Evolutionary conservation across 2,888 invertebrate species (phyloP).

Genomic region (Hymenopus coronatus): DNA sequence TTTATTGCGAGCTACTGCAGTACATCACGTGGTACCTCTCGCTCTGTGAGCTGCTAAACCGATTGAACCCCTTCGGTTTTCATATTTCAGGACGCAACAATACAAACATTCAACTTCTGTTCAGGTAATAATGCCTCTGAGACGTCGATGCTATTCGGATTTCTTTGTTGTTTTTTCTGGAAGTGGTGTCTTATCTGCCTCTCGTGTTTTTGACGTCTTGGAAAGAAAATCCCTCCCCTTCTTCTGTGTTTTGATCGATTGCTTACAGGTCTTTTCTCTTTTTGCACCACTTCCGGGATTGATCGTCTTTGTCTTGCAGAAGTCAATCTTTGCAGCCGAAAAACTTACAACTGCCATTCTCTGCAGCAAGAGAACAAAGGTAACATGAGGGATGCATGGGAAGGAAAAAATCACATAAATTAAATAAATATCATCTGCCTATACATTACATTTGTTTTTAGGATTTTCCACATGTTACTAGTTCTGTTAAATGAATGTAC

Average conservation of each 20-base stretch:
- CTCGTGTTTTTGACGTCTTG: background rate
- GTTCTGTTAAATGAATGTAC: too few species aligned
- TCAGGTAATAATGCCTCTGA: background rate
- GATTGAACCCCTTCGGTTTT: too few species aligned
- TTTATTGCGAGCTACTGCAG: too few species aligned
- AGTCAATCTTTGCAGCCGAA: background rate
- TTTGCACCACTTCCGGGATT: background rate
- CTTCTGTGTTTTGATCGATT: slow-evolving; percentile 31
- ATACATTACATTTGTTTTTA: background rate
- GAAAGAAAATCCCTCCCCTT: background rate
- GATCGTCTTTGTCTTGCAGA: background rate
- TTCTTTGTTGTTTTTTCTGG: background rate
- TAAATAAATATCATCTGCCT: background rate
- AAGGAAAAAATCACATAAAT: background rate
- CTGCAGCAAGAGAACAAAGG: background rate
- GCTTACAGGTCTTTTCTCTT: slow-evolving; percentile 14
- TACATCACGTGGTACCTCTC: too few species aligned
- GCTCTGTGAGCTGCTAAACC: too few species aligned
- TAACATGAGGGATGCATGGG: background rate
- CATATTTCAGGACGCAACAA: background rate
- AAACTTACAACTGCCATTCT: background rate
- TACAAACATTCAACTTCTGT: background rate
- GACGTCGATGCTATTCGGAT: background rate
- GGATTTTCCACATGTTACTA: too few species aligned
- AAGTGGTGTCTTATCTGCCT: background rate